phyloP scores from a whole-genome alignment of 2,797 vertebrate species.

The Scarus forsteni region DNA sequence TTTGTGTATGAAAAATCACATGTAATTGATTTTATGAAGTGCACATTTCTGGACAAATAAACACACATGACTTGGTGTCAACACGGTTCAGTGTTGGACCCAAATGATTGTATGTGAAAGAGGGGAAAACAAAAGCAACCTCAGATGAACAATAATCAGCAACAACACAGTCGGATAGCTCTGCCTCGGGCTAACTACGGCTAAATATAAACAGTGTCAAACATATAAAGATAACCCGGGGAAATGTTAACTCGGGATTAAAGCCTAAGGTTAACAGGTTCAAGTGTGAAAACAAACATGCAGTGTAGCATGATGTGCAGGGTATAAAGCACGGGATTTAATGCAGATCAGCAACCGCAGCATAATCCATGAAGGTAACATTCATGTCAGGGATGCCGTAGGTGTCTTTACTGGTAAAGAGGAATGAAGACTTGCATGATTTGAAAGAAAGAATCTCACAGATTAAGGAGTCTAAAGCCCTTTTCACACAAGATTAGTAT shows the following conservation, averaged over 20 bases:
- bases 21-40: slow-evolving; percentile 17
- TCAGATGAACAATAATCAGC: slow-evolving; percentile 35
- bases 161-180: slow-evolving; percentile 11
- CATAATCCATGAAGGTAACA: background rate
- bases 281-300: background rate
- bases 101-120: background rate
- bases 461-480: background rate
- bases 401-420: background rate
- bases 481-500: no score
- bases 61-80: slow-evolving; percentile 7
- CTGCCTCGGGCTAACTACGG: slow-evolving; percentile 25
- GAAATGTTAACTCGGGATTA: slow-evolving; percentile 11
- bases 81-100: slow-evolving; percentile 7
- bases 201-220: slow-evolving; percentile 43
- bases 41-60: slow-evolving; percentile 7
- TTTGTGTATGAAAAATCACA: background rate
- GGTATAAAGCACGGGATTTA: background rate
- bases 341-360: background rate
- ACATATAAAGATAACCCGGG: slow-evolving; percentile 27
- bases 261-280: slow-evolving; percentile 15
- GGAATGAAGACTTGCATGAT: background rate
- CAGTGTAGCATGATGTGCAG: slow-evolving; percentile 3
- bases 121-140: slow-evolving; percentile 17
- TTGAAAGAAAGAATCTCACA: background rate
- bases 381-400: background rate